Percentiles rank a stretch among this genome's conserved stretches.
Conservation (phyloP, 2,888 invertebrate species). For the Microdon myrmicae region DNA sequence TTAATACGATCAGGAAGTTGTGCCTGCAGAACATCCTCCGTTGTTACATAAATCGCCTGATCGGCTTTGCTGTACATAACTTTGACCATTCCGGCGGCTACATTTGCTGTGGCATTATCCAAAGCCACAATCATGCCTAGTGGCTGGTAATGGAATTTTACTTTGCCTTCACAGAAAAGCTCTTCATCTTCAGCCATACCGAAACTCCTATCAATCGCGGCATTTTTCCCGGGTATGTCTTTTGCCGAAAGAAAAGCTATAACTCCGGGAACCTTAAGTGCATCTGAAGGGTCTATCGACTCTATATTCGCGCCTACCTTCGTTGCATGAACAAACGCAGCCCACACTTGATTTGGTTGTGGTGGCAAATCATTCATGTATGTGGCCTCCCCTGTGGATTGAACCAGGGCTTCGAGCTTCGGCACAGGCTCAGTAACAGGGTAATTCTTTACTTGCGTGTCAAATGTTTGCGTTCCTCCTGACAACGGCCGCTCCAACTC, state of each 20-base stretch:
- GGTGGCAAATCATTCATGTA: constrained; percentile 78
- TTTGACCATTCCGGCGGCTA: constrained; percentile 70
- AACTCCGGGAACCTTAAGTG: constrained; percentile 73
- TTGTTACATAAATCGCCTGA: constrained; percentile 43
- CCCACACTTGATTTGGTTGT: constrained; percentile 71
- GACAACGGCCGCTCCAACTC: constrained; percentile 74
- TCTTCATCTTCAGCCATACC: constrained; percentile 63
- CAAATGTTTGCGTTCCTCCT: constrained; percentile 76
- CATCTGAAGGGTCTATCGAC: constrained; percentile 70
- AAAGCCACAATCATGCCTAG: constrained; percentile 79
- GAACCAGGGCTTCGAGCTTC: constrained; percentile 75
- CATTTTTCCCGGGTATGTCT: constrained; percentile 75
- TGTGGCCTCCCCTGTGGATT: constrained; percentile 77
- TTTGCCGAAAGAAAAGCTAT: constrained; percentile 71
- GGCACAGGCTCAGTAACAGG: constrained; percentile 78
- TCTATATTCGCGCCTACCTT: constrained; percentile 70
- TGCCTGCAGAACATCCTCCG: constrained; percentile 37
- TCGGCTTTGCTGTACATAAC: constrained; percentile 57
- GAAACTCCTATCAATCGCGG: constrained; percentile 58
- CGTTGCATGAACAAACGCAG: constrained; percentile 72
- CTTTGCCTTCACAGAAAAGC: constrained; percentile 59
- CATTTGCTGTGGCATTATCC: constrained; percentile 70
- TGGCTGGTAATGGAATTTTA: constrained; percentile 76
- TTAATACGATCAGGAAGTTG: constrained; percentile 50
- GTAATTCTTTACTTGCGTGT: constrained; percentile 75